These are phyloP conservation scores for Galeopsomyia nigrocyanea DNA, from an alignment of 2,888 invertebrate species.

Conservation along the genomic window DNA sequence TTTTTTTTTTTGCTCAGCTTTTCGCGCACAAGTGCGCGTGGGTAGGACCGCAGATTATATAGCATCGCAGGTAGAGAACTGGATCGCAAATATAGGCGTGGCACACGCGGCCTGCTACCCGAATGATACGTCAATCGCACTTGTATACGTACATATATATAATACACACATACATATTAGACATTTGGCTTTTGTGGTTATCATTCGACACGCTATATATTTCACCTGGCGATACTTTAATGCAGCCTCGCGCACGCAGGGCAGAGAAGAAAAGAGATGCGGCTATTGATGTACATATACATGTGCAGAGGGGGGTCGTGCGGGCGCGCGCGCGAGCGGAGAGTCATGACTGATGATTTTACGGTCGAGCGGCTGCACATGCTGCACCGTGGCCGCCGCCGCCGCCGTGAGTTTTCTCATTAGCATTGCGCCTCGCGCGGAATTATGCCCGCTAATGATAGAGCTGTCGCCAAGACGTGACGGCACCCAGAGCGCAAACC, in stretches of 20 bases:
- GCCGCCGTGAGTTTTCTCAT: slow-evolving; percentile 29
- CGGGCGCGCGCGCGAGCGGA: neutral
- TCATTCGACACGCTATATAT: slow-evolving; percentile 44
- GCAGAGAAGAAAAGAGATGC: neutral
- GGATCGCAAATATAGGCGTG: too few species aligned
- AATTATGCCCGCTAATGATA: slow-evolving; percentile 40
- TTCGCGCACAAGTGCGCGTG: slow-evolving; percentile 1
- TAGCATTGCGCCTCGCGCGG: slow-evolving; percentile 28
- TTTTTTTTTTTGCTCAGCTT: too few species aligned
- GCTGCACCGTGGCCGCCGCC: neutral
- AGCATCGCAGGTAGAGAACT: too few species aligned
- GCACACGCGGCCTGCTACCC: neutral
- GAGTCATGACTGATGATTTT: too few species aligned
- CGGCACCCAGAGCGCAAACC: neutral
- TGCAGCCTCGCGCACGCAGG: slow-evolving; percentile 9
- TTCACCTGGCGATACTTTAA: slow-evolving; percentile 38
- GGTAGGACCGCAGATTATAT: slow-evolving; percentile 1
- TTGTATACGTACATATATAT: slow-evolving; percentile 1
- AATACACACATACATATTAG: slow-evolving; percentile 33
- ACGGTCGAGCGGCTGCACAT: slow-evolving; percentile 11
- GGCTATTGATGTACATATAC: neutral
- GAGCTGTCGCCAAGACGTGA: slow-evolving; percentile 23
- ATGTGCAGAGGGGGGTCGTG: neutral
- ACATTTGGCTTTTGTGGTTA: slow-evolving; percentile 35
- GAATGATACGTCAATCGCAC: slow-evolving; percentile 32